A percentile compares a stretch with the other conserved stretches of the same genome.
Conservation (phyloP, 92 coral and sea anemone species). For the Phenganax stokvisi region DNA sequence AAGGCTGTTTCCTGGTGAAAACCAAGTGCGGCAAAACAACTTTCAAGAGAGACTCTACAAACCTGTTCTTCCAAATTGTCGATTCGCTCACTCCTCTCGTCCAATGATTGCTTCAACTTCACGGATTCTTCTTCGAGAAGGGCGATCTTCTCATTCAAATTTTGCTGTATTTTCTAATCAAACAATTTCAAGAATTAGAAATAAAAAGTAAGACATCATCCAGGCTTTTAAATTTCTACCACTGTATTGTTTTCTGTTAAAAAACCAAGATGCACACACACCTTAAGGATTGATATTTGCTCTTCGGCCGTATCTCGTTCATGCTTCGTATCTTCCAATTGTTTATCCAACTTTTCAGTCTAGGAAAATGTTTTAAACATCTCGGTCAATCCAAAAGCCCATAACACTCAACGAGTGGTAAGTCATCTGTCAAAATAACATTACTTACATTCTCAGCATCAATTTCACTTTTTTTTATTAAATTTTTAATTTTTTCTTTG, state of each 20-base stretch:
- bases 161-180: conserved; percentile 10
- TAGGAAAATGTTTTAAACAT: not conserved
- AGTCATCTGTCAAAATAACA: not conserved
- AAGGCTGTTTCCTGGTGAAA: too few relatives aligned
- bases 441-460: conserved; percentile 12
- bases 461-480: not conserved
- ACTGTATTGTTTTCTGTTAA: not conserved
- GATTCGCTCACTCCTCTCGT: conserved; percentile 46
- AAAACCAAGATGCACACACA: not conserved
- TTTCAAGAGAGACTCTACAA: not conserved
- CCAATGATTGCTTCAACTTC: conserved; percentile 27
- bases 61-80: conserved; percentile 47
- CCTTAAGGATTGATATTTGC: conserved; percentile 29
- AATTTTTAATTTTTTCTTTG: conserved; percentile 5
- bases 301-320: conserved; percentile 16
- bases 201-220: not conserved
- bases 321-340: conserved; percentile 20
- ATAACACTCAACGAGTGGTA: too few relatives aligned
- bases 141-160: conserved; percentile 19
- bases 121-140: conserved; percentile 25
- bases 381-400: not conserved
- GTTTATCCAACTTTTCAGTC: not conserved
- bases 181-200: not conserved
- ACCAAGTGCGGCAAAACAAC: too few relatives aligned
- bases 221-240: not conserved